Percentiles rank a stretch among this genome's conserved stretches.
These are phyloP conservation scores for Artibeus jamaicensis DNA, from an alignment of 2,797 vertebrate genomes.

Conservation along the genomic window DNA sequence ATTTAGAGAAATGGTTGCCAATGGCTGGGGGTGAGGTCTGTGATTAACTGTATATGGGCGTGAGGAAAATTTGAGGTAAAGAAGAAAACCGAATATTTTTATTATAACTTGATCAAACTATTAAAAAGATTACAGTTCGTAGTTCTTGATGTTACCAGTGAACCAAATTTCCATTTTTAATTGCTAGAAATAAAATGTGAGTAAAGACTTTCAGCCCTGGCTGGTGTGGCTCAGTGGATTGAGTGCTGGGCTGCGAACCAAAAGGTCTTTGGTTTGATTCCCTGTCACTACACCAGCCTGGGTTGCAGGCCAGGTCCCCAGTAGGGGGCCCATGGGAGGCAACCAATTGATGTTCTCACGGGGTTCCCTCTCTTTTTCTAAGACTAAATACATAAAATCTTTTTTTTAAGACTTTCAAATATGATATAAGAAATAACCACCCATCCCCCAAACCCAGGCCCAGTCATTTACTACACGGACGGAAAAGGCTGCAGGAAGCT, in stretches of 20 bases:
- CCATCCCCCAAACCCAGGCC: background rate
- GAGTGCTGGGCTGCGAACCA: too few species aligned
- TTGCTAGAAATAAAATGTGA: slow-evolving; percentile 25
- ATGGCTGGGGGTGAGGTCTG: background rate
- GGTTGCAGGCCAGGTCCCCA: too few species aligned
- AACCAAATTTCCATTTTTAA: slow-evolving; percentile 33
- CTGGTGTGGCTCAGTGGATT: too few species aligned
- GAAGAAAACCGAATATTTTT: background rate
- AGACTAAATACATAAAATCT: too few species aligned
- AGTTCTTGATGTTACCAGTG: slow-evolving; percentile 12
- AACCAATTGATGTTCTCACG: too few species aligned
- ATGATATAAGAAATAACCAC: background rate
- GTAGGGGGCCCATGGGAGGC: too few species aligned
- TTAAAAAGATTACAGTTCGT: background rate
- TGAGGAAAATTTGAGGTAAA: background rate
- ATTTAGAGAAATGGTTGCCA: background rate
- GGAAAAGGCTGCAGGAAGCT: background rate
- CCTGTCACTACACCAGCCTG: too few species aligned
- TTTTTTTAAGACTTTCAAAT: background rate
- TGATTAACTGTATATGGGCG: background rate
- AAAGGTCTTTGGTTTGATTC: too few species aligned
- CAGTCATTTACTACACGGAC: background rate
- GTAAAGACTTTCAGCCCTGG: background rate
- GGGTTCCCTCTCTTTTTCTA: too few species aligned
- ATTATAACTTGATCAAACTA: background rate